phyloP scores from a whole-genome alignment of 2,888 invertebrate genomes.

The Beris morrisii region DNA sequence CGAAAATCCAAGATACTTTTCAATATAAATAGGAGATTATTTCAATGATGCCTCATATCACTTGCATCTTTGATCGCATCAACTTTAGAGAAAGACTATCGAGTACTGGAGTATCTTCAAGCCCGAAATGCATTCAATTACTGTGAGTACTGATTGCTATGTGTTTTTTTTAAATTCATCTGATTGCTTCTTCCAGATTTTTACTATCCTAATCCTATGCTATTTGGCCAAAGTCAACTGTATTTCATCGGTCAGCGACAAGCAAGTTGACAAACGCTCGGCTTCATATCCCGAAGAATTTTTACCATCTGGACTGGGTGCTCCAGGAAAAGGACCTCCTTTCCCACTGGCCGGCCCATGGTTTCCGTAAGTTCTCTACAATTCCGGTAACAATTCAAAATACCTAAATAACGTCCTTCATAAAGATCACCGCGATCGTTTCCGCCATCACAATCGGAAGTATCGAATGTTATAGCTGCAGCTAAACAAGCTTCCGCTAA shows the following conservation, averaged over 20 bases:
- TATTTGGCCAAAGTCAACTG: background rate
- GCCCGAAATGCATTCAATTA: constrained; percentile 25
- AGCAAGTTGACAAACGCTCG: constrained; percentile 14
- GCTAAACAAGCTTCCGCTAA: constrained; percentile 74
- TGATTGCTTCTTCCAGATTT: background rate
- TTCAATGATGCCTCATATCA: background rate
- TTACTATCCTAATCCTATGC: background rate
- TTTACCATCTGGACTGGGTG: background rate
- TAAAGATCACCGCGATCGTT: constrained; percentile 5
- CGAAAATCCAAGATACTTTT: background rate
- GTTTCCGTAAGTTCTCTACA: constrained; percentile 16
- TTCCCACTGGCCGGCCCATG: constrained; percentile 6
- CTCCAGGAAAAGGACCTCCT: constrained; percentile 3
- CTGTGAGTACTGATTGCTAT: constrained; percentile 3
- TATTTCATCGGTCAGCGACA: background rate
- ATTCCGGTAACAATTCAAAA: background rate
- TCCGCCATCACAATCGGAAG: constrained; percentile 64
- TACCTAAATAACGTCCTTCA: background rate
- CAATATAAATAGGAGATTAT: constrained; percentile 14
- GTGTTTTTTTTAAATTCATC: background rate
- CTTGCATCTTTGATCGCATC: constrained; percentile 12
- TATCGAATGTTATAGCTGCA: constrained; percentile 70
- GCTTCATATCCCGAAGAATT: constrained; percentile 14
- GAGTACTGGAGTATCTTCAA: constrained; percentile 7
- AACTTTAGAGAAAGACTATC: constrained; percentile 1